These are phyloP conservation scores for Cirrhinus mrigala DNA, from an alignment of 2,797 vertebrate species.

Conservation along the genomic window DNA sequence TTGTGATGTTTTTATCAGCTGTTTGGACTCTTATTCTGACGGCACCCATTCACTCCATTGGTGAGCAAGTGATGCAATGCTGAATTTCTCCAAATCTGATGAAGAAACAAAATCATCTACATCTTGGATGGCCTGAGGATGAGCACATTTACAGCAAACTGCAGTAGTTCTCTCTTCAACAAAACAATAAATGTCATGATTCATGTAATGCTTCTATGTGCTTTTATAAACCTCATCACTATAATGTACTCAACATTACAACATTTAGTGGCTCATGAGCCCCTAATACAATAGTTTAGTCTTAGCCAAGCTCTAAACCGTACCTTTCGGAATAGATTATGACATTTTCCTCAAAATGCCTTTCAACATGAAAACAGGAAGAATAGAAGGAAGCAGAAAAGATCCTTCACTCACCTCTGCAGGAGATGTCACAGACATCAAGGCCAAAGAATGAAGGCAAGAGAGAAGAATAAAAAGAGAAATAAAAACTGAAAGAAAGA, in stretches of 20 bases:
- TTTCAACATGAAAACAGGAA: neutral
- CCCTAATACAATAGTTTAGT: neutral
- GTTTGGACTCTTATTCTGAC: neutral
- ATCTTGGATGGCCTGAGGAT: neutral
- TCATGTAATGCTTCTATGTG: neutral
- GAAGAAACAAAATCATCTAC: neutral
- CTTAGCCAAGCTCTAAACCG: neutral
- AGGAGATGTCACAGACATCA: slow-evolving; percentile 92
- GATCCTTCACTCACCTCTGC: slow-evolving; percentile 84
- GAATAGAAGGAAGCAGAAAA: slow-evolving; percentile 53
- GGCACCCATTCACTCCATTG: neutral
- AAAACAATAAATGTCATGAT: neutral
- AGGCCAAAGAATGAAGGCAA: slow-evolving; percentile 99
- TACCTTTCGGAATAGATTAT: neutral
- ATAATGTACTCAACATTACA: neutral
- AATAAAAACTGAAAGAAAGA: slow-evolving; percentile 90
- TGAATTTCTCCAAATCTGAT: neutral
- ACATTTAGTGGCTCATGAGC: neutral
- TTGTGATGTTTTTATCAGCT: neutral
- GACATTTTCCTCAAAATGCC: neutral
- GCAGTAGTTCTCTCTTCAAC: neutral
- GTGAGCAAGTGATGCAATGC: neutral
- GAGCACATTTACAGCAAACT: neutral
- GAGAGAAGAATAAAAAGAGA: slow-evolving; percentile 99
- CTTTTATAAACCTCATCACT: neutral